Evolutionary conservation across 2,797 vertebrate species (phyloP).

Genomic region (Smutsia gigantea): DNA sequence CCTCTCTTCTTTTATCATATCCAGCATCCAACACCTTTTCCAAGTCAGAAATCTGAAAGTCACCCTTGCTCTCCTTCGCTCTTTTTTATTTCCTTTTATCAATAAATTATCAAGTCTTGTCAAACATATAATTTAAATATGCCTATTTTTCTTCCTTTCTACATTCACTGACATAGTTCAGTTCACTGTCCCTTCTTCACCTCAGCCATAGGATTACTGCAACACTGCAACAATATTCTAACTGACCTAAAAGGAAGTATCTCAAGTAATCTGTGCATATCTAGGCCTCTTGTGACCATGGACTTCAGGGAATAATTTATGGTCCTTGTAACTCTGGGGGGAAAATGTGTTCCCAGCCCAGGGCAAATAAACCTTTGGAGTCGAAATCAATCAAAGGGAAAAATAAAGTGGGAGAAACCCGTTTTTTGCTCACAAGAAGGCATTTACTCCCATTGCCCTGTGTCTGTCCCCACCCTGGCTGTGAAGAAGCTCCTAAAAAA

Average conservation of each 20-base stretch:
- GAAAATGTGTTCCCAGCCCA: too few relatives aligned
- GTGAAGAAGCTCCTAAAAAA: too few relatives aligned
- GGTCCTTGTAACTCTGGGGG: too few relatives aligned
- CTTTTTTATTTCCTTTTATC: not conserved
- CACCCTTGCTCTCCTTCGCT: not conserved
- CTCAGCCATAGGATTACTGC: not conserved
- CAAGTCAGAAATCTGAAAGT: not conserved
- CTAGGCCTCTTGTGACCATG: not conserved
- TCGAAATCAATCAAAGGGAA: too few relatives aligned
- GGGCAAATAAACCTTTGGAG: too few relatives aligned
- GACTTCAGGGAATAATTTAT: not conserved
- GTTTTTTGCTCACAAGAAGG: too few relatives aligned
- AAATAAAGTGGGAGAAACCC: too few relatives aligned
- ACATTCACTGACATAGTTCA: not conserved
- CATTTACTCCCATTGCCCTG: too few relatives aligned
- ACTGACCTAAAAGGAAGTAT: not conserved
- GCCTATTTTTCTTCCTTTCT: not conserved
- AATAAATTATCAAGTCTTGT: not conserved
- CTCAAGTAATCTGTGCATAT: not conserved
- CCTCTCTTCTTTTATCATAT: not conserved
- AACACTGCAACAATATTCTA: not conserved
- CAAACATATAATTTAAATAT: slow-evolving; percentile 18
- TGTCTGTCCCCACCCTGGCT: too few relatives aligned
- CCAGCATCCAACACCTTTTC: not conserved
- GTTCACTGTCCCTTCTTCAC: not conserved